These are phyloP conservation scores for Alectura lathami DNA, from an alignment of 2,113 vertebrate genomes.

Conservation along the genomic window DNA sequence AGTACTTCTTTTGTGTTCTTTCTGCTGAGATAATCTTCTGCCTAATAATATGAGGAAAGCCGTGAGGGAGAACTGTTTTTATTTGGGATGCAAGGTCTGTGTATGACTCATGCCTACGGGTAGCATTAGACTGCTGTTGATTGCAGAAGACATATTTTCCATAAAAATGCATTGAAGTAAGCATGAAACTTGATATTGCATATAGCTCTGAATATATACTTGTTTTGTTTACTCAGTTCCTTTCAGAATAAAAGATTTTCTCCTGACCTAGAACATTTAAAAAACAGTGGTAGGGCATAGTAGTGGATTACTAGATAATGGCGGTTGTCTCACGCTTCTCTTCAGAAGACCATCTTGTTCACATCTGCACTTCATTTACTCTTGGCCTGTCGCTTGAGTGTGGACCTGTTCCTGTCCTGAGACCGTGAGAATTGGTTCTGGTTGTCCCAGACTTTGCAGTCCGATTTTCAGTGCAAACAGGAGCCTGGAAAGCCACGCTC, in stretches of 20 bases:
- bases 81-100: neutral
- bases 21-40: neutral
- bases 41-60: neutral
- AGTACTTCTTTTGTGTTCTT: neutral
- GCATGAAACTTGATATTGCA: neutral
- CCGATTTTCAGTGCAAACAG: neutral
- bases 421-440: neutral
- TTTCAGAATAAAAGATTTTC: neutral
- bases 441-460: neutral
- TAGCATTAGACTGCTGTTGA: neutral
- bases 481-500: neutral
- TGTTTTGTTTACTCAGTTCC: neutral
- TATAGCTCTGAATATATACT: neutral
- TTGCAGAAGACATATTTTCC: neutral
- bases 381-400: neutral
- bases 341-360: neutral
- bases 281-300: neutral
- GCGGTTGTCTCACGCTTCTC: neutral
- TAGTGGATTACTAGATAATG: neutral
- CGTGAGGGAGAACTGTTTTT: neutral
- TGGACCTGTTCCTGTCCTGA: neutral
- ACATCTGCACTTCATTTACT: neutral
- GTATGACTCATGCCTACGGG: neutral
- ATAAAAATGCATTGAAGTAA: neutral
- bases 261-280: neutral